phyloP scores from a whole-genome alignment of 2,888 invertebrate species.

The Spilarctia lutea region DNA sequence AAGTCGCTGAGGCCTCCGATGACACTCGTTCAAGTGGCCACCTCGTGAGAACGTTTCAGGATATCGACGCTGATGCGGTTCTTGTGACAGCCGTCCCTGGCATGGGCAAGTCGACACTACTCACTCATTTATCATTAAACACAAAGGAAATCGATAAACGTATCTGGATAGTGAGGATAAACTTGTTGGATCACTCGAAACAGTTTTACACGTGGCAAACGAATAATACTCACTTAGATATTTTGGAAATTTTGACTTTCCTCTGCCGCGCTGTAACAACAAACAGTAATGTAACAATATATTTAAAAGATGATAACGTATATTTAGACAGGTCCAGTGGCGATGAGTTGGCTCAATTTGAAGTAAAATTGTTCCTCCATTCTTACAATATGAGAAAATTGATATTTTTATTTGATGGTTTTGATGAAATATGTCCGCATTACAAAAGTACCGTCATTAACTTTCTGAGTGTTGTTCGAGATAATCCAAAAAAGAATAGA shows the following conservation, averaged over 20 bases:
- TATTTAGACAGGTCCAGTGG: not conserved
- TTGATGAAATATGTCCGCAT: conserved; percentile 25
- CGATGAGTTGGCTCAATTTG: conserved; percentile 4
- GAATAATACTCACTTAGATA: not conserved
- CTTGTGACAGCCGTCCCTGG: conserved; percentile 21
- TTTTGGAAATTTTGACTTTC: conserved; percentile 5
- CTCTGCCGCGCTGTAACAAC: conserved; percentile 6
- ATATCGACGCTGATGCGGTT: conserved; percentile 9
- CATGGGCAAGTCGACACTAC: conserved; percentile 36
- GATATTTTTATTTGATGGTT: conserved; percentile 22
- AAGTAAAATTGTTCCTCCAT: conserved; percentile 17
- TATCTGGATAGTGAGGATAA: conserved; percentile 20
- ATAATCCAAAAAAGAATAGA: conserved; percentile 6
- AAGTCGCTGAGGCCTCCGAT: not conserved
- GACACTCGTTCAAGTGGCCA: not conserved
- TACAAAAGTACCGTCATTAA: conserved; percentile 10
- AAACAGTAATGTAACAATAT: not conserved
- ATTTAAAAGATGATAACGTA: conserved; percentile 6
- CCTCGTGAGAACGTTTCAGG: conserved; percentile 11
- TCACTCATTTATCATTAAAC: conserved; percentile 21
- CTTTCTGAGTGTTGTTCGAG: conserved; percentile 10
- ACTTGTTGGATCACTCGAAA: conserved; percentile 14
- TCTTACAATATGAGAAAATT: conserved; percentile 22
- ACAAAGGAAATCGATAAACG: conserved; percentile 5
- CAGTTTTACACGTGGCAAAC: conserved; percentile 14